Evolutionary conservation across 2,113 vertebrate species (phyloP).

Genomic region (Grammomys dolichurus): DNA sequence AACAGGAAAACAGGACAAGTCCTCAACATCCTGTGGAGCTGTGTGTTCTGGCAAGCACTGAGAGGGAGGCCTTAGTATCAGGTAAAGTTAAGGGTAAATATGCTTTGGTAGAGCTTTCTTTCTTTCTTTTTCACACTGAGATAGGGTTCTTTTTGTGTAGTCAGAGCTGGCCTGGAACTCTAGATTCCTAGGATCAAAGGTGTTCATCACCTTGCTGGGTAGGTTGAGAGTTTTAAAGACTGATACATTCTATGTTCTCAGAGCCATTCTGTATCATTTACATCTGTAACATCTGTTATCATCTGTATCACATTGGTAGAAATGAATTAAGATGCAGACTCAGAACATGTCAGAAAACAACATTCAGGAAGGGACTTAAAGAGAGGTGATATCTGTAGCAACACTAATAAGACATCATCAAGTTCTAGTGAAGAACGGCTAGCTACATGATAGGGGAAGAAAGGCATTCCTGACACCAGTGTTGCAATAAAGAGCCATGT

Average conservation of each 20-base stretch:
- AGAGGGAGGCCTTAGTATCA: background rate
- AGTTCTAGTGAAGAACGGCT: background rate
- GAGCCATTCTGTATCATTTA: fast-evolving
- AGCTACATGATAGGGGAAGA: too few relatives aligned
- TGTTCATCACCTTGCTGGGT: background rate
- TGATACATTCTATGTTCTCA: background rate
- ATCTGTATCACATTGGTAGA: background rate
- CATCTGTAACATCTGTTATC: background rate
- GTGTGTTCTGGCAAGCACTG: background rate
- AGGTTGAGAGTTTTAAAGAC: background rate
- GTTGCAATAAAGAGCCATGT: fast-evolving
- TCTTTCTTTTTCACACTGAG: background rate
- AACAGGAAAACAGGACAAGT: fast-evolving
- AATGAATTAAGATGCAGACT: background rate
- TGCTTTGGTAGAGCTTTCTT: background rate
- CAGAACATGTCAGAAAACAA: background rate
- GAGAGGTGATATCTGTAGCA: background rate
- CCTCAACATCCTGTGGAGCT: background rate
- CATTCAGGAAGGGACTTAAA: background rate
- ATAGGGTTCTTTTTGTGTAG: background rate
- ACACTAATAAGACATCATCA: background rate
- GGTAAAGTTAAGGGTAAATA: background rate
- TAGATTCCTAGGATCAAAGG: background rate
- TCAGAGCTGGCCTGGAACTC: background rate
- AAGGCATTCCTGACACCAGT: background rate